Conservation (phyloP, 2,113 vertebrate species). For the Macrotis lagotis region DNA sequence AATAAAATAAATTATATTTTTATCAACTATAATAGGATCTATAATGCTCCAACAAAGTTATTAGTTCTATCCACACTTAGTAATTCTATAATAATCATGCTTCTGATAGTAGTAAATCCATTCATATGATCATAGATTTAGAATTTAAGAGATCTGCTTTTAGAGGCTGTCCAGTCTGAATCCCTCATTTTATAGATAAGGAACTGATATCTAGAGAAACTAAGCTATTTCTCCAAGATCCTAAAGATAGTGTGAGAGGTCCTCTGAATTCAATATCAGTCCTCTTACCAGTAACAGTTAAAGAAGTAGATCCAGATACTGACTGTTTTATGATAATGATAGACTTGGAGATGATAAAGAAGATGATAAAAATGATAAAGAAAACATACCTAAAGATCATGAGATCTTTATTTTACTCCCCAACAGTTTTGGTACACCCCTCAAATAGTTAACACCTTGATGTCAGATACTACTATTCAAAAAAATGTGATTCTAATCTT, state of each 20-base stretch:
- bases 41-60: neutral
- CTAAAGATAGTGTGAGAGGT: neutral
- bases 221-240: neutral
- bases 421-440: neutral
- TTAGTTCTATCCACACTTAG: neutral
- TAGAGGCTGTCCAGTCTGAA: neutral
- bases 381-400: too few species aligned
- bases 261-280: neutral
- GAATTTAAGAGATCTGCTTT: neutral
- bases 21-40: conserved; percentile 21
- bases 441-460: neutral
- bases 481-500: neutral
- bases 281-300: neutral
- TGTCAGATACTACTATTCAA: neutral
- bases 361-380: too few species aligned
- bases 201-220: neutral
- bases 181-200: neutral
- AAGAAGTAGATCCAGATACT: neutral
- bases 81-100: neutral
- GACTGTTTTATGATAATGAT: neutral
- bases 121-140: neutral
- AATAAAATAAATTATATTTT: conserved; percentile 70
- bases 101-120: neutral
- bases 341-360: neutral
- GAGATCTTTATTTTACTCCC: neutral